phyloP scores from a whole-genome alignment of 1,140 invertebrate genomes.

The Caenorhabditis tropicalis region DNA sequence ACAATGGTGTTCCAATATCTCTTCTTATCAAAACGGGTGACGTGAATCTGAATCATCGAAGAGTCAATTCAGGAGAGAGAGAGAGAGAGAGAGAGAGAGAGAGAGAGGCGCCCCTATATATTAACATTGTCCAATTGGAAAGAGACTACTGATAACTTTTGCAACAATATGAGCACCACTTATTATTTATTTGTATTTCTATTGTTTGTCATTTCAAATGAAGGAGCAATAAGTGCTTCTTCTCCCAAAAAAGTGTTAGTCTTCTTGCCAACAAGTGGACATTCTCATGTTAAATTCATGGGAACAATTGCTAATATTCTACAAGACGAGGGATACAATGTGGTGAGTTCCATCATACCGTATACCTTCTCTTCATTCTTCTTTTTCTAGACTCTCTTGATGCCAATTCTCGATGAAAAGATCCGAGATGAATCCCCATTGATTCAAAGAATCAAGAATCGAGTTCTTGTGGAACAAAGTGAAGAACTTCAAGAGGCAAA shows the following conservation, averaged over 20 bases:
- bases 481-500: not conserved
- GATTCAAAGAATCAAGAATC: not conserved
- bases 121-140: not conserved
- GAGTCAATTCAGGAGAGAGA: not conserved
- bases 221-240: not conserved
- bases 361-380: not conserved
- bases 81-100: too few relatives aligned
- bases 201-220: not conserved
- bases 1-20: not conserved
- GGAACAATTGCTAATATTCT: conserved; percentile 31
- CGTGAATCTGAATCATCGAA: conserved; percentile 9
- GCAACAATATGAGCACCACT: not conserved
- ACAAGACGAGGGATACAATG: conserved; percentile 29
- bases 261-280: conserved; percentile 2
- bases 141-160: not conserved
- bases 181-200: not conserved
- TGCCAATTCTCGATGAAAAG: not conserved
- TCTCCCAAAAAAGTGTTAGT: conserved; percentile 5
- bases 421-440: not conserved
- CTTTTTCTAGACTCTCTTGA: not conserved
- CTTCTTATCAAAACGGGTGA: not conserved
- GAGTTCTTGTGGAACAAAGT: not conserved
- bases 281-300: conserved; percentile 34
- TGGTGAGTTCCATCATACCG: not conserved
- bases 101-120: not conserved